Evolutionary conservation across 2,113 vertebrate species (phyloP), one percentile per base, ranked within the genome.

Genomic region (Ceyx margarethae): DNA sequence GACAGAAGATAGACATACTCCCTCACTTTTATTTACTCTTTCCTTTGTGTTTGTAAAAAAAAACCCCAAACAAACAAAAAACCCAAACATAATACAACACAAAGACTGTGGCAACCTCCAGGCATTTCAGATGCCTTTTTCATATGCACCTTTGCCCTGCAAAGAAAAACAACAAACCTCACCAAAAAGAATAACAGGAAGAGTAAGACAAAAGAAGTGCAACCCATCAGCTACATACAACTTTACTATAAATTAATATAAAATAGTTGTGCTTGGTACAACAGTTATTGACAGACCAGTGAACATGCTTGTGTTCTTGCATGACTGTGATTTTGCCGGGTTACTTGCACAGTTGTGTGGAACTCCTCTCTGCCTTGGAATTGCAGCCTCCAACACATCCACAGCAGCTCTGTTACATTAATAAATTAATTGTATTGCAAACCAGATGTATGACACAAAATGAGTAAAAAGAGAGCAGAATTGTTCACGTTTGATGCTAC

Each of bases 341-440:
- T 78, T 91, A 73, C 95, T 95, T n/a, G 60, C 80, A 42, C 73
- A 95, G 95, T 87, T 87, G 86, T 3, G 2, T 37, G 50, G 45
- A 85, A 95, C 62, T 93, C 94, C 91, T 77, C 90, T 86, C 93
- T 93, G 87, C 80, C 93, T 86, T 40, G 94, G 92, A 87, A 75
- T 0, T 48, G 57, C 80, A 88, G 82, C 61, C 15, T 78, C 80
- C 74, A 75, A 73, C 33, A 56, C 87, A 82, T 11, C 20, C 1
- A 1, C 0, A 0, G 65, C 51, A 72, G 61, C 50, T 93, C 74
- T 12, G 45, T 35, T 54, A 3, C 1, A 66, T 85, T 84, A 83
- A 93, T 91, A 84, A 86, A 89, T 33, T 31, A 95, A 88, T 87
- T 76, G 66, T 81, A 83, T 89, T 91, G 77, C 89, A 90, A 91